Evolutionary conservation across 2,113 vertebrate species (phyloP), one percentile per base, ranked within the genome.

Genomic region (Alethe castanea): DNA sequence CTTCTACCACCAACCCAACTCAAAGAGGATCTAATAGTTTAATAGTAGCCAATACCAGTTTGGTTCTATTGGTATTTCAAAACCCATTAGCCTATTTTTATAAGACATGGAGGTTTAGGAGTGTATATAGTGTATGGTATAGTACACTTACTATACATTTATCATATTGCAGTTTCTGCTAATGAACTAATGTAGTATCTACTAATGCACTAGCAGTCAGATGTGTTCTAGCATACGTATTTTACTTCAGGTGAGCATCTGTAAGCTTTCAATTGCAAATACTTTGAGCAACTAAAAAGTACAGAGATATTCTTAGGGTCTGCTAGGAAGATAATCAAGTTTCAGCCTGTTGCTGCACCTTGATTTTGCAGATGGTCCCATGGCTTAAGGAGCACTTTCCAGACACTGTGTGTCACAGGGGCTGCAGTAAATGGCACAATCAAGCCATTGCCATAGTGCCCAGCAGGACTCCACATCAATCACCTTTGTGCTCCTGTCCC

Each of bases 1-100:
- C 19, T 0, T 0, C 23, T 59, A 42, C 3, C 9, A 12, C 7
- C 11, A 6, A 19, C 9, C 12, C 17, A 71, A 14, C 7, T 73
- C 20, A 26, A 3, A 47, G 19, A 73, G 29, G 36, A 54, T 59
- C 22, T 35, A 19, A 35, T 16, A 62, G 73, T 8, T 19, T 33
- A 15, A 35, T 14, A 70, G 70, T 10, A 72, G 23, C 16, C 61
- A 33, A 61, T 54, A 31, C 2, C 28, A 11, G 4, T 36, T 91
- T 71, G 45, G 11, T 11, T 38, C 29, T 45, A 8, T 26, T 67
- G 40, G 5, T 42, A 5, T 52, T 85, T 69, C 20, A 69, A 85
- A 23, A 35, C 19, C 5, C 48, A 57, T 86, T 13, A 54, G 2
- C 12, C 28, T 29, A 10, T 7, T 67, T 60, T 28, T 42, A 22